A percentile compares a stretch with the other conserved stretches of the same genome.
These are phyloP conservation scores for Drosophila pallidifrons DNA, from an alignment of 1,140 invertebrate genomes.

Conservation along the genomic window DNA sequence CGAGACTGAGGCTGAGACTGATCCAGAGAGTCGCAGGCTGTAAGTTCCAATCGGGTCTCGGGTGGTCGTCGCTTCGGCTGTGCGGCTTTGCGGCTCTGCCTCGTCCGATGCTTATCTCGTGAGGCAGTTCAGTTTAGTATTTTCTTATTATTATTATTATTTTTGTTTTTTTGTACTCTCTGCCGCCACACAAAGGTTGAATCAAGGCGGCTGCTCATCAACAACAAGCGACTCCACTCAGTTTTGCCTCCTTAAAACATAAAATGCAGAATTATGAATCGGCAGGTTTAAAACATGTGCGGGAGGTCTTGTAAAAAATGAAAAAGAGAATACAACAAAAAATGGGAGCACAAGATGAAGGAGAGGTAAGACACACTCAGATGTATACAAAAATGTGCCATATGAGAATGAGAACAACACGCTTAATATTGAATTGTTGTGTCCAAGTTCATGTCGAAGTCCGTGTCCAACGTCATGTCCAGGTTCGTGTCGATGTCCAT, in stretches of 20 bases:
- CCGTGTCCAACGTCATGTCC: neutral
- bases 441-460: constrained; percentile 1
- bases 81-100: neutral
- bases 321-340: constrained; percentile 23
- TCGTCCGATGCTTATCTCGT: constrained; percentile 54
- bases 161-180: constrained; percentile 21
- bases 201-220: constrained; percentile 51
- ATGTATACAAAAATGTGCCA: neutral
- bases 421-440: constrained; percentile 18
- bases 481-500: constrained; percentile 9
- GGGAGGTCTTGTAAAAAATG: constrained; percentile 80
- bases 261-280: constrained; percentile 83
- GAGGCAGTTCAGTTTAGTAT: constrained; percentile 47
- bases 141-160: constrained; percentile 44
- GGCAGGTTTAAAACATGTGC: constrained; percentile 83
- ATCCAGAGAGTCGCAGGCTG: neutral
- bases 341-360: constrained; percentile 2
- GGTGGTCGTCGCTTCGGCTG: constrained; percentile 42
- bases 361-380: constrained; percentile 10
- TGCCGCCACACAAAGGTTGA: constrained; percentile 61
- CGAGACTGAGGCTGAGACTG: neutral
- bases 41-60: constrained; percentile 43
- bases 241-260: constrained; percentile 58
- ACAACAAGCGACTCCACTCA: constrained; percentile 41
- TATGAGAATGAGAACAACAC: neutral